Percentiles rank a stretch among this genome's conserved stretches.
Conservation (phyloP, 2,113 vertebrate genomes). For the Panthera uncia region DNA sequence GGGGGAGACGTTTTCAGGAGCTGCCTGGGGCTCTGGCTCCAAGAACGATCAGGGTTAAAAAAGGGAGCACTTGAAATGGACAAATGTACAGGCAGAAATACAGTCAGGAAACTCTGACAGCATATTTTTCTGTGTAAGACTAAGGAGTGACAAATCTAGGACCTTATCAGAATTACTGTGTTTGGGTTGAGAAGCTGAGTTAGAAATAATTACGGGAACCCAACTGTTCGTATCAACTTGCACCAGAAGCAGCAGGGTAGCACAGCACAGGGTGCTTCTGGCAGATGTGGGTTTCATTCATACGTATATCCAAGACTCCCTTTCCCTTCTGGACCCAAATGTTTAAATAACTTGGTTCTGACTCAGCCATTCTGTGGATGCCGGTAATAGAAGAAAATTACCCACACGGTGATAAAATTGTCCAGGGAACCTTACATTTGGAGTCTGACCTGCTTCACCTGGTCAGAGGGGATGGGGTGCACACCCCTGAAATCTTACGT, state of each 20-base stretch:
- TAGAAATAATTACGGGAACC: neutral
- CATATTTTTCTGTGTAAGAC: neutral
- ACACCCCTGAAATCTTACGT: no score
- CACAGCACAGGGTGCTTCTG: neutral
- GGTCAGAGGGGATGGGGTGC: neutral
- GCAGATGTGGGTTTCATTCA: neutral
- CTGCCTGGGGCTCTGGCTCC: neutral
- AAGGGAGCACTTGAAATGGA: neutral
- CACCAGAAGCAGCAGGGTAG: neutral
- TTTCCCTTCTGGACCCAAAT: neutral
- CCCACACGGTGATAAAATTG: neutral
- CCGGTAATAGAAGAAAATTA: neutral
- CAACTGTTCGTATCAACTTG: neutral
- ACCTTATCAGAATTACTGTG: neutral
- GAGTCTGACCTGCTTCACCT: no score
- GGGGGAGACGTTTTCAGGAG: neutral
- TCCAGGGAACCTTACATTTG: neutral
- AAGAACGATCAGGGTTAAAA: fast-evolving
- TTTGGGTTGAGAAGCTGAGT: neutral
- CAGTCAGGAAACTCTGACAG: neutral
- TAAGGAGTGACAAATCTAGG: no score
- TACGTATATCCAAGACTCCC: neutral
- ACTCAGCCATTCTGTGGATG: neutral
- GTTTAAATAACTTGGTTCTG: neutral
- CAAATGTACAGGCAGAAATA: neutral